phyloP scores from a whole-genome alignment of 2,888 invertebrate genomes.

The Colostygia pectinataria region DNA sequence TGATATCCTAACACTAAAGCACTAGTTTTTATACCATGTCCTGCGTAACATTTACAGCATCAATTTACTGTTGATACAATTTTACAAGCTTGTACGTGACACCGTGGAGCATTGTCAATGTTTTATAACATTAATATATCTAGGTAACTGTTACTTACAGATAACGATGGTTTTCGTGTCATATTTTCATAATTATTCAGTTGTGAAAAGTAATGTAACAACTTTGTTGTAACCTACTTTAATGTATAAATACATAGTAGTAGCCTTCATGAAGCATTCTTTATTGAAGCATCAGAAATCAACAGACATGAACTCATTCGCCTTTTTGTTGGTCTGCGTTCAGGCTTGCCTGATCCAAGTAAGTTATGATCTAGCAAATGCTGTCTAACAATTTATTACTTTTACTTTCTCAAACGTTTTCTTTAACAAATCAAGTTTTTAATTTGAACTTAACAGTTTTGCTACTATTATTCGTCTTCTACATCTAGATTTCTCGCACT shows the following conservation, averaged over 20 bases:
- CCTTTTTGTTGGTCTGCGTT: conserved; percentile 43
- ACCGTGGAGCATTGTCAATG: not conserved
- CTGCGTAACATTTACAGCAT: conserved; percentile 5
- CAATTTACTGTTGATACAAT: not conserved
- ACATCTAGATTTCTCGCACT: too few relatives aligned
- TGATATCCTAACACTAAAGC: not conserved
- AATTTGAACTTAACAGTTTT: too few relatives aligned
- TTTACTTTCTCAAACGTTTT: too few relatives aligned
- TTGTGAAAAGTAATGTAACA: too few relatives aligned
- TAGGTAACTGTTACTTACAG: conserved; percentile 7
- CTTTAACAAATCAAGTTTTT: not conserved
- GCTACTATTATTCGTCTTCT: too few relatives aligned
- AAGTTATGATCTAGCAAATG: conserved; percentile 6
- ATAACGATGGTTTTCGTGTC: conserved; percentile 2
- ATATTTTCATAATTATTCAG: not conserved
- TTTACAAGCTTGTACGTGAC: conserved; percentile 9
- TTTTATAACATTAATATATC: conserved; percentile 1
- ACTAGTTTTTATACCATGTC: conserved; percentile 11
- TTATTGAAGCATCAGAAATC: conserved; percentile 3
- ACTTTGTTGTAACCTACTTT: conserved; percentile 1
- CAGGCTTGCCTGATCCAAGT: conserved; percentile 54
- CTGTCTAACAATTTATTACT: too few relatives aligned
- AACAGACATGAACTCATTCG: conserved; percentile 39
- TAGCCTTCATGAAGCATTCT: not conserved
- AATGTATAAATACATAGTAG: not conserved